These are phyloP conservation scores for Zeus faber DNA, from an alignment of 2,113 vertebrate species.

Conservation along the genomic window DNA sequence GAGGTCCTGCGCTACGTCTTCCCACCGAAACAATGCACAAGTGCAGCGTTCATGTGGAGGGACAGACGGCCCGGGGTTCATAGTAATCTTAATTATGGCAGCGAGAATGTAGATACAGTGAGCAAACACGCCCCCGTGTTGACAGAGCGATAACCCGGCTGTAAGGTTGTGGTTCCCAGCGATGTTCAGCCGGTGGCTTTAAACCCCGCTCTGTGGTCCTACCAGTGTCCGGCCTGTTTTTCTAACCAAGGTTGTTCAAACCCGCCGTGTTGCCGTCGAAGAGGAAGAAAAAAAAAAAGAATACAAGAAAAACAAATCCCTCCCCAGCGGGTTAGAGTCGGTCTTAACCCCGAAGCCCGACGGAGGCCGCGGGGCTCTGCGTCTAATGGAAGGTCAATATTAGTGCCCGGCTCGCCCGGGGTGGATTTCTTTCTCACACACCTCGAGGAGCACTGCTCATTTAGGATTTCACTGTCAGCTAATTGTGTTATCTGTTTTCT, in stretches of 20 bases:
- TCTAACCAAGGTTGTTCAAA: constrained; percentile 69
- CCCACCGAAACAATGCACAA: no score
- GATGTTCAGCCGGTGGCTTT: constrained; percentile 43
- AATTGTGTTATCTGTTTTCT: not conserved
- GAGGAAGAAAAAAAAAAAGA: no score
- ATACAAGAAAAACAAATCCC: constrained; percentile 56
- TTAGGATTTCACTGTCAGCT: not conserved
- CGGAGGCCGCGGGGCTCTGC: constrained; percentile 59
- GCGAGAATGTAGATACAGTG: constrained; percentile 45
- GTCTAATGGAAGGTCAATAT: constrained; percentile 74
- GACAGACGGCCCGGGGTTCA: constrained; percentile 24
- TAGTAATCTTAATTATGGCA: constrained; percentile 57
- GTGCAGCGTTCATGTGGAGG: constrained; percentile 38
- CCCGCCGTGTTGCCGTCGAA: constrained; percentile 45
- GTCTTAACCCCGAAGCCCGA: constrained; percentile 42
- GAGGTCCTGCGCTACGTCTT: no score
- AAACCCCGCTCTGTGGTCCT: constrained; percentile 42
- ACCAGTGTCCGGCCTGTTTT: constrained; percentile 54
- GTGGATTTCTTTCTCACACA: constrained; percentile 59
- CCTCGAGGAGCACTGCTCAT: constrained; percentile 15
- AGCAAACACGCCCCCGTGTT: constrained; percentile 46
- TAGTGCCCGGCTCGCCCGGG: constrained; percentile 43
- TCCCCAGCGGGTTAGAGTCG: constrained; percentile 29
- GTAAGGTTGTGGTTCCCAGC: constrained; percentile 40
- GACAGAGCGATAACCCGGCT: constrained; percentile 22